phyloP scores from a whole-genome alignment of 1,140 invertebrate genomes.

The Psilanteris sp. region DNA sequence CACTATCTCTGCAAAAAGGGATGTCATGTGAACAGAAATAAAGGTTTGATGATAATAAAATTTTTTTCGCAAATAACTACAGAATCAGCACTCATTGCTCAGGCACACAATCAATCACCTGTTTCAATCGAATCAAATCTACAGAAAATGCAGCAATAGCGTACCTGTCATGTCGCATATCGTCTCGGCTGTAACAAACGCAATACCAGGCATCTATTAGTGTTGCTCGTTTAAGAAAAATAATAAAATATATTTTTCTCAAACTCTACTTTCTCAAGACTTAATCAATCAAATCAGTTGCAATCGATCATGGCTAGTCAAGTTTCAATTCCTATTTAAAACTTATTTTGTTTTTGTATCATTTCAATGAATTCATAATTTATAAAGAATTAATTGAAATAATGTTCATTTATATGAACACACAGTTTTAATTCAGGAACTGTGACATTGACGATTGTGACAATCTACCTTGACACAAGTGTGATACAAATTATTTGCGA shows the following conservation, averaged over 20 bases:
- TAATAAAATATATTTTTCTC: slow-evolving; percentile 6
- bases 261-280: slow-evolving; percentile 9
- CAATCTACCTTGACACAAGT: too few relatives aligned
- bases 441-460: too few relatives aligned
- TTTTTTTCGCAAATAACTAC: slow-evolving; percentile 75
- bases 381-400: too few relatives aligned
- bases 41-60: slow-evolving; percentile 71
- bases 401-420: too few relatives aligned
- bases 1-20: slow-evolving; percentile 81
- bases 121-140: slow-evolving; percentile 79
- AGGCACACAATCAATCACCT: slow-evolving; percentile 80
- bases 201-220: slow-evolving; percentile 75
- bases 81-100: slow-evolving; percentile 79
- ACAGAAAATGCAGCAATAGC: slow-evolving; percentile 79
- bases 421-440: too few relatives aligned
- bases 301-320: too few relatives aligned
- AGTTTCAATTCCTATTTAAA: too few relatives aligned
- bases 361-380: too few relatives aligned
- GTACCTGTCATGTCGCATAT: slow-evolving; percentile 81
- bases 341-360: too few relatives aligned
- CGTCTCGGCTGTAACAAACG: slow-evolving; percentile 80
- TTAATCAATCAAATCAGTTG: slow-evolving; percentile 5
- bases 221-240: slow-evolving; percentile 59
- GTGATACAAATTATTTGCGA: too few relatives aligned
- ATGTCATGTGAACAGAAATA: slow-evolving; percentile 80